Evolutionary conservation across 2,888 invertebrate species (phyloP).

Genomic region (Thecocarcelia acutangulata): DNA sequence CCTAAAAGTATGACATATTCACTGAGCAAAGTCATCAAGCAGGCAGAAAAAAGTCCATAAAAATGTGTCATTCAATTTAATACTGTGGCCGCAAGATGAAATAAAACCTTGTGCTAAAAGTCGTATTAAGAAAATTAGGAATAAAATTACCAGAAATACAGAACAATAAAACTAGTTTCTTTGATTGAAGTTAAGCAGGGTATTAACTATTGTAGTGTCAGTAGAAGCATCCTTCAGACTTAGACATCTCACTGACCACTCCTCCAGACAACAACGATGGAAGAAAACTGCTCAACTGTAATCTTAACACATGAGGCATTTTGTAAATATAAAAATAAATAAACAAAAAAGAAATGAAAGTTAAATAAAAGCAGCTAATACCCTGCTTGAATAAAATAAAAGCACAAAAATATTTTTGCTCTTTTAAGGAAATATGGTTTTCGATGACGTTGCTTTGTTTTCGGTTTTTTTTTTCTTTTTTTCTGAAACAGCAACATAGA

Average conservation of each 20-base stretch:
- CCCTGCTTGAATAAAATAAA: neutral
- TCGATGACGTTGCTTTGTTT: neutral
- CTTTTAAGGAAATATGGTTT: slow-evolving; percentile 17
- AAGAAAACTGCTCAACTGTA: slow-evolving; percentile 5
- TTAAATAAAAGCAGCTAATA: neutral
- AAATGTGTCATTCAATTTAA: slow-evolving; percentile 22
- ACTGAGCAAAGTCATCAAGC: slow-evolving; percentile 3
- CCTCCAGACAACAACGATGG: neutral
- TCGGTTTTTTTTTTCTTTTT: neutral
- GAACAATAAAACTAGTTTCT: slow-evolving; percentile 41
- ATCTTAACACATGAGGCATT: slow-evolving; percentile 26
- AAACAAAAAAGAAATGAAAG: neutral
- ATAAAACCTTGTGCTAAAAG: slow-evolving; percentile 21
- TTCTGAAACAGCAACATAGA: slow-evolving; percentile 30
- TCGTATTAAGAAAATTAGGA: neutral
- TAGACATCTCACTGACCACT: neutral
- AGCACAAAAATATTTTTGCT: neutral
- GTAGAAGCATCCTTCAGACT: slow-evolving; percentile 19
- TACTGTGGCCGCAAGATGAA: neutral
- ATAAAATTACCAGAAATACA: neutral
- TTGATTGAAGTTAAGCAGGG: slow-evolving; percentile 41
- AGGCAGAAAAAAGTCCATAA: slow-evolving; percentile 4
- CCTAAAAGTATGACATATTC: slow-evolving; percentile 12
- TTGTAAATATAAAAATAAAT: neutral
- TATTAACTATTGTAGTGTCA: slow-evolving; percentile 27